A percentile compares a stretch with the other conserved stretches of the same genome.
phyloP scores from a whole-genome alignment of 2,113 vertebrate species.

The Pygoscelis adeliae region DNA sequence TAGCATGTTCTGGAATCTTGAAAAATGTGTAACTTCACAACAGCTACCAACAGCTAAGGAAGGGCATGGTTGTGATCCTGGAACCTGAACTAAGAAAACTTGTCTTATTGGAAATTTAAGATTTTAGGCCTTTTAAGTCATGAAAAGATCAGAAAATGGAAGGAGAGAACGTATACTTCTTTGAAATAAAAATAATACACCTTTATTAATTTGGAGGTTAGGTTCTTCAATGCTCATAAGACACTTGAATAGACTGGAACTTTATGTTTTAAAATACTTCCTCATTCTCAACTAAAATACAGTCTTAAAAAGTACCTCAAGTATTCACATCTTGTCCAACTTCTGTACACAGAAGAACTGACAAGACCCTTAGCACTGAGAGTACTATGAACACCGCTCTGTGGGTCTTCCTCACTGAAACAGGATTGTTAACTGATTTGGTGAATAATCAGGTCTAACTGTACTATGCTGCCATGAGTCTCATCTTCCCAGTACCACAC shows the following conservation, averaged over 20 bases:
- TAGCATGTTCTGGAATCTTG: background rate
- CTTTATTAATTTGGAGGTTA: background rate
- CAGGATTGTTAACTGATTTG: background rate
- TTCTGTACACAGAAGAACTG: background rate
- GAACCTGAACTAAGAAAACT: background rate
- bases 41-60: background rate
- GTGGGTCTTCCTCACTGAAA: background rate
- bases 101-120: background rate
- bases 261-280: background rate
- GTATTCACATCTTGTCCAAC: background rate
- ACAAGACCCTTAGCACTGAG: background rate
- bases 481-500: background rate
- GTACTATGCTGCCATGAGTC: background rate
- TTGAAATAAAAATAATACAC: background rate
- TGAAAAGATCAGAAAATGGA: background rate
- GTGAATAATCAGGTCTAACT: background rate
- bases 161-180: fast-evolving
- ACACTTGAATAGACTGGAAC: background rate
- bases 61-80: background rate
- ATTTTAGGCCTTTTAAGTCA: background rate
- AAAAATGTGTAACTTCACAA: background rate
- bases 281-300: background rate
- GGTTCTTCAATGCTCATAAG: background rate
- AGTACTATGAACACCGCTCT: background rate
- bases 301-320: background rate